phyloP scores from a whole-genome alignment of 2,888 invertebrate species.

The Lysandra coridon region DNA sequence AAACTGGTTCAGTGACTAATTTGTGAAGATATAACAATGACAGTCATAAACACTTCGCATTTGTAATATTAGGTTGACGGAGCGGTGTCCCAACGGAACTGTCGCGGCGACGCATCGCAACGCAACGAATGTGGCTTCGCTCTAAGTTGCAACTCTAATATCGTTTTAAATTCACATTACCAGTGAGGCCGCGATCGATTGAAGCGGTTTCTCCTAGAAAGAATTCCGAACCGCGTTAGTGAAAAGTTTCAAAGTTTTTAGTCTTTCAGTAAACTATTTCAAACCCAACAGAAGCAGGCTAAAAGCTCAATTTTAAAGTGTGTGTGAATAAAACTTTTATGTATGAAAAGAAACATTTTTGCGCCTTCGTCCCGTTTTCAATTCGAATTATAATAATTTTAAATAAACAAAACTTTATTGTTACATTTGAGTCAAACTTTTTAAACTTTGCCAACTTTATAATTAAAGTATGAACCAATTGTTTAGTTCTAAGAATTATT shows the following conservation, averaged over 20 bases:
- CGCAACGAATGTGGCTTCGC: neutral
- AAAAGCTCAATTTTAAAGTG: neutral
- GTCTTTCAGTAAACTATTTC: neutral
- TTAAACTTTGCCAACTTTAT: neutral
- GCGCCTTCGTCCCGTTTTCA: neutral
- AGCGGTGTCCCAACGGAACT: neutral
- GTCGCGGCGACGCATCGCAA: neutral
- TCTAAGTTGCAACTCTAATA: neutral
- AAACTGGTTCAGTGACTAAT: too few species aligned
- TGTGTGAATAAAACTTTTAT: neutral
- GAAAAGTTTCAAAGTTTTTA: conserved; percentile 21
- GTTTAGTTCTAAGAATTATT: neutral
- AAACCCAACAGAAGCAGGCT: neutral
- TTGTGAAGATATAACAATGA: neutral
- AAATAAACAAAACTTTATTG: neutral
- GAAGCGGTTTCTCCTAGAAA: conserved; percentile 14
- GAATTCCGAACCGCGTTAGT: neutral
- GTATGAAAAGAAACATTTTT: neutral
- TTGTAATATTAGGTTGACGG: neutral
- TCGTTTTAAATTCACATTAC: conserved; percentile 7
- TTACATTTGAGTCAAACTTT: neutral
- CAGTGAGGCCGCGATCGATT: conserved; percentile 12
- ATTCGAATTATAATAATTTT: neutral
- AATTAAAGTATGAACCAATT: neutral
- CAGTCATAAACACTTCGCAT: too few species aligned